Evolutionary conservation across 2,797 vertebrate genomes (phyloP).

Genomic region (Dallia pectoralis): DNA sequence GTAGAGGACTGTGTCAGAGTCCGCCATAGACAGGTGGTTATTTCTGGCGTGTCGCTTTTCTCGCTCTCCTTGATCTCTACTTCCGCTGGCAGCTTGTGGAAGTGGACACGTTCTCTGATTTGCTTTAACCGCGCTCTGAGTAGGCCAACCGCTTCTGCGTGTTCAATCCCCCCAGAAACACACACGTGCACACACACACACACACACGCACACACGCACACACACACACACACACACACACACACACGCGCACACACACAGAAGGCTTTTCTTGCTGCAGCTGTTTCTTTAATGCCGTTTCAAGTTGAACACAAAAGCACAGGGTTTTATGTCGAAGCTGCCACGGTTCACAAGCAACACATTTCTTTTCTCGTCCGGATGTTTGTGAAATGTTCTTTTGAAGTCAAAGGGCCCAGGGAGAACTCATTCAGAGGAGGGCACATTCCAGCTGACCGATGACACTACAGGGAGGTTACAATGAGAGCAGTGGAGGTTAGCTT

Average conservation of each 20-base stretch:
- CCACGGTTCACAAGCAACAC: background rate
- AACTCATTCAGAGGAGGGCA: background rate
- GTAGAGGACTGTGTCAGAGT: no score
- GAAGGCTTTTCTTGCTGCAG: background rate
- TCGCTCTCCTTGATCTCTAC: no score
- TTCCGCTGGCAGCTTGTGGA: no score
- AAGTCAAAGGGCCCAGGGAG: no score
- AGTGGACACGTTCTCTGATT: no score
- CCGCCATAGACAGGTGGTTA: no score
- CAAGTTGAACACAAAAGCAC: background rate
- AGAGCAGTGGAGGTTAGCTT: constrained; percentile 10
- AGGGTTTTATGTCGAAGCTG: background rate
- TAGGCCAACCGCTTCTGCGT: no score
- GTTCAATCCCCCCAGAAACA: no score
- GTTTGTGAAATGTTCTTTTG: background rate
- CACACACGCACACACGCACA: background rate
- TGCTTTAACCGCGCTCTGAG: no score
- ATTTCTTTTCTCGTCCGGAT: background rate
- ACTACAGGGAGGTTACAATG: background rate
- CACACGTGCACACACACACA: no score
- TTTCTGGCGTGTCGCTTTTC: no score
- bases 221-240: background rate
- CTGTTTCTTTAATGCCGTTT: background rate
- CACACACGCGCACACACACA: no score
- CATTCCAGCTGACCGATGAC: background rate